Percentiles rank a stretch among this genome's conserved stretches.
These are phyloP conservation scores for Agrypnia vestita DNA, from an alignment of 1,140 invertebrate species.

Conservation along the genomic window DNA sequence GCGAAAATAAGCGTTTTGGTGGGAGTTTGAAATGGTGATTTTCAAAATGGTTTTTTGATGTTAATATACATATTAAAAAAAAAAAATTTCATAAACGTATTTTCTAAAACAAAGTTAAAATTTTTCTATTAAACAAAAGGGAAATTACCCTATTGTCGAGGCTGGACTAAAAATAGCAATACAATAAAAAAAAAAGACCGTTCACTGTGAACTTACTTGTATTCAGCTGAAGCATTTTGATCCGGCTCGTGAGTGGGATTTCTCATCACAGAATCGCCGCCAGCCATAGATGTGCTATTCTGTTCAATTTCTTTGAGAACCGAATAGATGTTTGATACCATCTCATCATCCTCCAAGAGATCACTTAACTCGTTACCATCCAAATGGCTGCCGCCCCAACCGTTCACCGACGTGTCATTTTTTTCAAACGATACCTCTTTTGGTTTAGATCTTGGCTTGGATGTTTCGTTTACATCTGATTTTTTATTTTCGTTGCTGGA, in stretches of 20 bases:
- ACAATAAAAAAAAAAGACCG: no score
- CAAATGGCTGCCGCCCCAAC: slow-evolving; percentile 8
- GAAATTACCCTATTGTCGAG: no score
- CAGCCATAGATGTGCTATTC: slow-evolving; percentile 14
- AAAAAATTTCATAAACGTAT: no score
- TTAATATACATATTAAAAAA: no score
- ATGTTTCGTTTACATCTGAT: slow-evolving; percentile 1
- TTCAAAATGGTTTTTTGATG: no score
- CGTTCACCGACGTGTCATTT: slow-evolving; percentile 14
- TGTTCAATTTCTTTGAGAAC: slow-evolving; percentile 71
- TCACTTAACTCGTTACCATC: slow-evolving; percentile 47
- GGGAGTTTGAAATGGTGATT: no score
- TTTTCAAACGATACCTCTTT: slow-evolving; percentile 47
- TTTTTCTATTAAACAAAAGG: no score
- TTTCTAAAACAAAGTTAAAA: no score
- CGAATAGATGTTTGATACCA: slow-evolving; percentile 70
- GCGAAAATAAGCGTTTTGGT: no score
- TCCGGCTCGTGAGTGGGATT: not conserved
- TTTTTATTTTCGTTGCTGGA: slow-evolving; percentile 8
- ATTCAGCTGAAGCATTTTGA: slow-evolving; percentile 47
- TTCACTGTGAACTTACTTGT: slow-evolving; percentile 45
- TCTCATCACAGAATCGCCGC: slow-evolving; percentile 6
- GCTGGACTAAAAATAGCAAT: no score
- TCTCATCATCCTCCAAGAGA: slow-evolving; percentile 65
- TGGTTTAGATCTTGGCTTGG: slow-evolving; percentile 19